Conservation (phyloP, 2,113 vertebrate species). For the Callipepla squamata region DNA sequence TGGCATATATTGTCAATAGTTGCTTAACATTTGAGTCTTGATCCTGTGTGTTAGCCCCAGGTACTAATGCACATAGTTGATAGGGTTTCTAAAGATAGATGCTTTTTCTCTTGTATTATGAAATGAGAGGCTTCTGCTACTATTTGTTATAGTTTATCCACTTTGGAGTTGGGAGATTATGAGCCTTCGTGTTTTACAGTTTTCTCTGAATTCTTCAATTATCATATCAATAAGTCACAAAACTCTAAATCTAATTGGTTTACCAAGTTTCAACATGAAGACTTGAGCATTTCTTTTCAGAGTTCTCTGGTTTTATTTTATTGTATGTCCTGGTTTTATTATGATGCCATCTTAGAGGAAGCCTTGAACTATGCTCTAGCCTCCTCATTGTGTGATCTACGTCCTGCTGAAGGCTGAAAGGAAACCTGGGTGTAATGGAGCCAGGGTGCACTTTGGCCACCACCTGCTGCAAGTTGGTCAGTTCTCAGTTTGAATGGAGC, state of each 20-base stretch:
- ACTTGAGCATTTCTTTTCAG: neutral
- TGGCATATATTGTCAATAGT: neutral
- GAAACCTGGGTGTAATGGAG: neutral
- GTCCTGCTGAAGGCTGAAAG: neutral
- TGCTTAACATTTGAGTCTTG: neutral
- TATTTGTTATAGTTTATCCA: neutral
- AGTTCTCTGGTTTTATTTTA: neutral
- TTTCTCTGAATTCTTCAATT: neutral
- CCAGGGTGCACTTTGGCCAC: neutral
- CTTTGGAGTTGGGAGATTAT: neutral
- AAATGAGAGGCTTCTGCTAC: neutral
- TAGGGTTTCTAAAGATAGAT: neutral
- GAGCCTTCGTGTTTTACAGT: neutral
- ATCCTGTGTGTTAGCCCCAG: neutral
- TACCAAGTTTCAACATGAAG: neutral
- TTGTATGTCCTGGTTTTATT: neutral
- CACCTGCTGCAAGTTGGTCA: neutral
- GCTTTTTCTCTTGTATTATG: neutral
- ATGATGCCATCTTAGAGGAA: neutral
- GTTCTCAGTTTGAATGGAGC: neutral
- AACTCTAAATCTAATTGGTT: neutral
- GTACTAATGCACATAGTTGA: neutral
- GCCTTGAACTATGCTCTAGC: neutral
- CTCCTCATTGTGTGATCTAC: neutral
- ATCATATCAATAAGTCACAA: neutral